Percentiles rank a stretch among this genome's conserved stretches.
Evolutionary conservation across 2,888 invertebrate genomes (phyloP).

Genomic region (Drosophila prostipennis): DNA sequence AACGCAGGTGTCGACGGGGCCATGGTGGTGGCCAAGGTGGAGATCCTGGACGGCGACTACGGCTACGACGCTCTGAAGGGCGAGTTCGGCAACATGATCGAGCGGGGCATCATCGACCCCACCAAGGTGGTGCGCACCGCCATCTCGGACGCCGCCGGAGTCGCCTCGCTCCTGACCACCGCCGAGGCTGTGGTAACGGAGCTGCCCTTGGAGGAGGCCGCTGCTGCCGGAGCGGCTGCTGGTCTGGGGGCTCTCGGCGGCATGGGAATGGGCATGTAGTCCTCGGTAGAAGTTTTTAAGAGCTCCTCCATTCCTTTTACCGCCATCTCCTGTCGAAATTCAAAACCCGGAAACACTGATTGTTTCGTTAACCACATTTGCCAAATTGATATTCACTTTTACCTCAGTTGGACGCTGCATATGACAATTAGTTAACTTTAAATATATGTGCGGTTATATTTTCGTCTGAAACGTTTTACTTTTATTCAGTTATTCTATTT

Average conservation of each 20-base stretch:
- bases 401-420: background rate
- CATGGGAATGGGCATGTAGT: conserved; percentile 55
- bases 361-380: too few species aligned
- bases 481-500: too few species aligned
- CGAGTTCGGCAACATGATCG: conserved; percentile 97
- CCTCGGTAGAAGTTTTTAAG: too few species aligned
- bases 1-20: conserved; percentile 97
- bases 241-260: background rate
- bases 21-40: conserved; percentile 96
- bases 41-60: conserved; percentile 89
- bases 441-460: background rate
- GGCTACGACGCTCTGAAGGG: conserved; percentile 96
- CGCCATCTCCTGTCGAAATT: background rate
- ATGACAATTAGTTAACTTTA: background rate
- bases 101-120: conserved; percentile 97
- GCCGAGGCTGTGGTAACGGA: conserved; percentile 99
- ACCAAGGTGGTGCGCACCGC: conserved; percentile 97
- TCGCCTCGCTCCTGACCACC: conserved; percentile 96
- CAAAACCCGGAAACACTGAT: background rate
- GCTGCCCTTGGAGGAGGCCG: conserved; percentile 92
- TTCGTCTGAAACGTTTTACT: too few species aligned
- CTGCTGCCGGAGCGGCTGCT: conserved; percentile 20
- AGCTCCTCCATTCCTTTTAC: too few species aligned
- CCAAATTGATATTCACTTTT: background rate
- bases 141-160: conserved; percentile 97